Conservation (phyloP, 2,113 vertebrate species). For the Nyctibius bracteatus region DNA sequence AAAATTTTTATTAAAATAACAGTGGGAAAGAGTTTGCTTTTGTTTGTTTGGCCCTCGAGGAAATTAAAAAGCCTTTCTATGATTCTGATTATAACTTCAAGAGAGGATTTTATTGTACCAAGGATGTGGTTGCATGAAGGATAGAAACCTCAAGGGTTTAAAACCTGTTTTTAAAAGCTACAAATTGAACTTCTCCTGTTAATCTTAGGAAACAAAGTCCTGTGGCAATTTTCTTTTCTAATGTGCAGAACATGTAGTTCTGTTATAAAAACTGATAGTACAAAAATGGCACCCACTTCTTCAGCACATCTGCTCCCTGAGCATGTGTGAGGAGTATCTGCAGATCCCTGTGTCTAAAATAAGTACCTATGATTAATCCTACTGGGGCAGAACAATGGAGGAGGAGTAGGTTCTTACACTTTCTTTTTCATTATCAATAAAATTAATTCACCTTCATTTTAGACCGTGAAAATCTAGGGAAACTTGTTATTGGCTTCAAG, state of each 20-base stretch:
- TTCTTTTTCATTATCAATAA: neutral
- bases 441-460: neutral
- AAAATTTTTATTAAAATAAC: conserved; percentile 54
- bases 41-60: conserved; percentile 61
- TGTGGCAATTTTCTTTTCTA: conserved; percentile 6
- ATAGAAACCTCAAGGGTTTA: conserved; percentile 46
- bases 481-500: neutral
- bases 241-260: neutral
- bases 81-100: conserved; percentile 58
- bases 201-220: conserved; percentile 4
- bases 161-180: conserved; percentile 43
- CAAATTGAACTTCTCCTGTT: conserved; percentile 14
- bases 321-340: neutral
- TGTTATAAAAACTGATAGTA: neutral
- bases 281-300: neutral
- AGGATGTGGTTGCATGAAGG: conserved; percentile 26
- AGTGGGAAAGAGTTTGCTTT: conserved; percentile 35
- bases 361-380: neutral
- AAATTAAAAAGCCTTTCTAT: conserved; percentile 54
- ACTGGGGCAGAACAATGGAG: neutral
- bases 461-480: neutral
- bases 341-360: neutral
- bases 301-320: neutral
- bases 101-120: conserved; percentile 46
- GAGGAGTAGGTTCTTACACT: neutral